Base-by-base conservation (phyloP, 2,797 vertebrate genomes). In the Cirrhinus molitorella region DNA sequence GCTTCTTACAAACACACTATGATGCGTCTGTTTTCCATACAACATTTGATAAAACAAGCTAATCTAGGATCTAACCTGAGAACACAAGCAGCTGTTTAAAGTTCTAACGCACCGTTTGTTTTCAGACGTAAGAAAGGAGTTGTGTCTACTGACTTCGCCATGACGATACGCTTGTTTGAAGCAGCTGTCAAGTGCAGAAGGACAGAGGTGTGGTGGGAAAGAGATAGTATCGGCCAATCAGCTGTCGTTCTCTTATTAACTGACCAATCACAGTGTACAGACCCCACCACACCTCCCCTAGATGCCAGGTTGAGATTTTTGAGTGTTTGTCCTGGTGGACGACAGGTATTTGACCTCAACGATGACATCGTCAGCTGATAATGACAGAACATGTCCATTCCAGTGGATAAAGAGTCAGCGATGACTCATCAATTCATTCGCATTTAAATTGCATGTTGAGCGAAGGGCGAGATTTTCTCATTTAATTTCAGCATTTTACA, bases 81-180 rank as follows among this genome's bases (percentile, higher is more conserved):
- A 57, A 49, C 37, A 11, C 28, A 65, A 72, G 43, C 45, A 79
- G 67, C 43, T 72, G 83, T 72, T 5, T 45, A 65, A 43, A 55
- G 61, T 28, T 61, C 55, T 53, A 88, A 86, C 10, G 59, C 71
- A 14, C 57, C 63, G 85, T 88, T 88, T 92, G 88, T 91, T 91
- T 92, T 90, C 90, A 90, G 89, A 88, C 86, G 66, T 10, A n/a
- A 89, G 84, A 70, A 59, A 31, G 70, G 82, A 88, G 88, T 55
- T 49, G 85, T 85, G 82, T 89, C 85, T 81, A 82, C 86, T 79
- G 57, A 28, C 21, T 14, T 43, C 16, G 0, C 31, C 68, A 79
- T 67, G 55, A 80, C 61, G 77, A 74, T 84, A 80, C 47, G 83
- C 86, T 88, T 75, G 59, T 79, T 85, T 73, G 73, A 61, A 61